Conservation (phyloP, 2,797 vertebrate species). For the Acomys russatus region DNA sequence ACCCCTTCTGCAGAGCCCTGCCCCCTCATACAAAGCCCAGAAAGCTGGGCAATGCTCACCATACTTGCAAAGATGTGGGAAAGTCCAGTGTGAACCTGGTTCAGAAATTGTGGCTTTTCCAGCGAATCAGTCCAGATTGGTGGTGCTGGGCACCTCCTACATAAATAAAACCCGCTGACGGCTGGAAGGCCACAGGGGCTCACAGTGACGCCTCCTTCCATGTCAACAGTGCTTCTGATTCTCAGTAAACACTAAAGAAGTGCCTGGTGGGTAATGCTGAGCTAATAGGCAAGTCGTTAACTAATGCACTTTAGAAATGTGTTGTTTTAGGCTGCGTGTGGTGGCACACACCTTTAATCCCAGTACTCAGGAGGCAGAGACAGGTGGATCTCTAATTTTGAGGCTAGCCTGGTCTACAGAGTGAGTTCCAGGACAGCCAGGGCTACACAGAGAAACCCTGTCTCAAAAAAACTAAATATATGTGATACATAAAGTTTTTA, state of each 20-base stretch:
- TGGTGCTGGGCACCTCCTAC: background rate
- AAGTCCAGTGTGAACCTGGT: background rate
- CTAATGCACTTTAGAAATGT: background rate
- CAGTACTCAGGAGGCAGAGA: too few relatives aligned
- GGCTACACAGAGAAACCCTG: background rate
- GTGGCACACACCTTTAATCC: too few relatives aligned
- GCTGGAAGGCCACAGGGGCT: background rate
- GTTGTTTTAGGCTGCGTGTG: too few relatives aligned
- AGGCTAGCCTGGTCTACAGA: too few relatives aligned
- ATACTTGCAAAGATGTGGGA: rapidly evolving
- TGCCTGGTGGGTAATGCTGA: background rate
- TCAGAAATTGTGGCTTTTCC: background rate
- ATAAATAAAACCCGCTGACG: background rate
- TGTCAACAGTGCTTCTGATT: background rate
- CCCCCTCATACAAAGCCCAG: rapidly evolving
- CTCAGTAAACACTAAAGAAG: background rate
- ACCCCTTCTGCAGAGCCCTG: background rate
- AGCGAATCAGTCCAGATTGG: background rate
- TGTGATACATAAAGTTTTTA: background rate
- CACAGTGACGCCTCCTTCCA: background rate
- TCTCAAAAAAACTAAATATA: background rate
- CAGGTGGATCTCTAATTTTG: too few relatives aligned
- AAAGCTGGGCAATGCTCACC: background rate
- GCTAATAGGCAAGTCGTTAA: background rate
- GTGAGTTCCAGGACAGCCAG: too few relatives aligned